A percentile compares a stretch with the other conserved stretches of the same genome.
Conservation (phyloP, 2,797 vertebrate genomes). For the Oreochromis grahami region DNA sequence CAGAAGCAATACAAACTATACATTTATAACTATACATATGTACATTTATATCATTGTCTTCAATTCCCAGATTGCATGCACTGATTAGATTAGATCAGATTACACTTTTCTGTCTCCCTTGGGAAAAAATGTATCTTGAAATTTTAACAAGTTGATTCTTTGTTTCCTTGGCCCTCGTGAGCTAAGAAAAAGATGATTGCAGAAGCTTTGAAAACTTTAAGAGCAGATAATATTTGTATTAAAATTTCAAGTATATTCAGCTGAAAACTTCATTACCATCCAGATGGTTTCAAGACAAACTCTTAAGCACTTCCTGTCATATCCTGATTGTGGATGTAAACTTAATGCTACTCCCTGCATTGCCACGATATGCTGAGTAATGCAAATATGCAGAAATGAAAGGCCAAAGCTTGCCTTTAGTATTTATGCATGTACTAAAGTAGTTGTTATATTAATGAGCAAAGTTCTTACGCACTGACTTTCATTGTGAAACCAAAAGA, state of each 20-base stretch:
- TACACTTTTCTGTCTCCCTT: not conserved
- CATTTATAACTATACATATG: fast-evolving
- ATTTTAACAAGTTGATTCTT: not conserved
- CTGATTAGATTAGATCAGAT: not conserved
- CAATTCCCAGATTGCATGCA: not conserved
- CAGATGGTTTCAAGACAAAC: not conserved
- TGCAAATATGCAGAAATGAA: not conserved
- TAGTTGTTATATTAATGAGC: not conserved
- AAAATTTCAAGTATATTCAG: not conserved
- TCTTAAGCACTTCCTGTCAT: not conserved
- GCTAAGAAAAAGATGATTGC: not conserved
- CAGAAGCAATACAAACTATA: not conserved
- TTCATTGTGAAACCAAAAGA: not conserved
- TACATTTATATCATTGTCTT: too few relatives aligned
- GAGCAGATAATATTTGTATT: not conserved
- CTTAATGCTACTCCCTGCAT: not conserved
- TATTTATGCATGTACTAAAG: not conserved
- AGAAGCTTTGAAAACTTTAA: not conserved
- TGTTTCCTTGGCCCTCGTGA: not conserved
- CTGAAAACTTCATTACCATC: not conserved
- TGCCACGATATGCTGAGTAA: not conserved
- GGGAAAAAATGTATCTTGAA: not conserved
- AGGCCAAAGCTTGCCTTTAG: not conserved
- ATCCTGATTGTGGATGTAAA: not conserved
- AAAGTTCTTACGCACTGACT: not conserved